Evolutionary conservation across 2,797 vertebrate species (phyloP), one percentile per base, ranked within the genome.

Genomic region (Sarcoramphus papa): DNA sequence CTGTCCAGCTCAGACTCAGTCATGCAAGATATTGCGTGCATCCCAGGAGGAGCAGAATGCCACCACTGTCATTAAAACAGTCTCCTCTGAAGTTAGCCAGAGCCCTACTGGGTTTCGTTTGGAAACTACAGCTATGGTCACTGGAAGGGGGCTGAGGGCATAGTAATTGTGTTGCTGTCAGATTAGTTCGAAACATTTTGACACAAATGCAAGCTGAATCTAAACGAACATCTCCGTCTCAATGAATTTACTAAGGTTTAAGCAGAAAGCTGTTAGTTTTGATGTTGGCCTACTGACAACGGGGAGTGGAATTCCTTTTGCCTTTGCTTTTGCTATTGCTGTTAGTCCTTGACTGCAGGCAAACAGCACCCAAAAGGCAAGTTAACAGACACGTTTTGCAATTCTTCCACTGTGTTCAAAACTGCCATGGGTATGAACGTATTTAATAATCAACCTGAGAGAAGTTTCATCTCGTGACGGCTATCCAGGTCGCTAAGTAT

Each of bases 101-200:
- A 93, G 48, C 53, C 62, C 54, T 91, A 64, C 84, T 88, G 72
- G 18, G 48, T 63, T 97, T 73, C 15, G 1, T 85, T 90, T 69
- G 64, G 62, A 90, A 83, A 75, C n/a, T 62, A 19, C 6, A 3
- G 40, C 65, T 88, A 4, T 51, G 53, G 41, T 78, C 27, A 7
- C 43, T 88, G 91, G 43, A 85, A 90, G 40, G 47, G 6, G 22
- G 22, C 74, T 79, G 68, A 41, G 24, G 43, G 40, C 1, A 0
- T 54, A 75, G 69, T 72, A 85, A 79, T 91, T 86, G 75, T 5
- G 14, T 65, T 91, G 54, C 82, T 92, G 89, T 94, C 95, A 80
- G 90, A 91, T 81, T 81, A 88, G 56, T 78, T 73, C 76, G 78
- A 85, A 93, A 43, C 92, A 93, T 93, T 93, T 92, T 88, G 69